These are phyloP conservation scores for Oryzias melastigma DNA, from an alignment of 2,113 vertebrate genomes.

Conservation along the genomic window DNA sequence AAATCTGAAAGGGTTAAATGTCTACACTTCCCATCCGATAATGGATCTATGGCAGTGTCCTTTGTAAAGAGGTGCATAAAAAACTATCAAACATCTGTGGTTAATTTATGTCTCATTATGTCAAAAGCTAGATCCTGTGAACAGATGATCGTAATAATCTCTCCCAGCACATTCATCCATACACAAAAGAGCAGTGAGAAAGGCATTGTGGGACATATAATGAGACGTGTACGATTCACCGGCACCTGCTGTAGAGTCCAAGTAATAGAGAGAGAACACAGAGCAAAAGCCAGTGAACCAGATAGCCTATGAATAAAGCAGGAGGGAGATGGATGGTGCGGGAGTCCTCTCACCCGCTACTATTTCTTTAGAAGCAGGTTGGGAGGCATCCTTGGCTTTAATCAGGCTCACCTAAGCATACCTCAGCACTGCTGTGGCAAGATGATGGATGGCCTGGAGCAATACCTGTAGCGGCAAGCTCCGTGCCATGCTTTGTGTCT, in stretches of 20 bases:
- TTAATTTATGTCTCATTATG: conserved; percentile 12
- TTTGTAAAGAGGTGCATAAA: not conserved
- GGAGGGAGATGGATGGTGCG: conserved; percentile 62
- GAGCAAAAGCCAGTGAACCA: conserved; percentile 56
- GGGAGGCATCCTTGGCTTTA: conserved; percentile 67
- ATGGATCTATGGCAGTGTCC: not conserved
- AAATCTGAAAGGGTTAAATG: too few species aligned
- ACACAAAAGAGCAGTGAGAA: conserved; percentile 31
- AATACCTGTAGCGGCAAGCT: conserved; percentile 52
- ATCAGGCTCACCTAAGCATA: conserved; percentile 69
- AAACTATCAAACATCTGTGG: not conserved
- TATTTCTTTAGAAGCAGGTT: conserved; percentile 50
- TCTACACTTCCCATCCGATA: too few species aligned
- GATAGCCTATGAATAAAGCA: conserved; percentile 67
- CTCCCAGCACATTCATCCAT: conserved; percentile 24
- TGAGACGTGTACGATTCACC: conserved; percentile 52
- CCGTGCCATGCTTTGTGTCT: conserved; percentile 28
- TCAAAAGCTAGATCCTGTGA: conserved; percentile 18
- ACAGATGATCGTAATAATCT: conserved; percentile 30
- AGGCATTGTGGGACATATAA: conserved; percentile 42
- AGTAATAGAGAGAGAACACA: conserved; percentile 59
- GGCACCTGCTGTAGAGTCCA: conserved; percentile 54
- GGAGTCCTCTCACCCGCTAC: conserved; percentile 33
- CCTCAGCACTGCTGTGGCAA: conserved; percentile 46
- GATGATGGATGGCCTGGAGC: conserved; percentile 67